Percentiles rank a stretch among this genome's conserved stretches.
These are phyloP conservation scores for Drosophila differens DNA, from an alignment of 2,888 invertebrate genomes.

Conservation along the genomic window DNA sequence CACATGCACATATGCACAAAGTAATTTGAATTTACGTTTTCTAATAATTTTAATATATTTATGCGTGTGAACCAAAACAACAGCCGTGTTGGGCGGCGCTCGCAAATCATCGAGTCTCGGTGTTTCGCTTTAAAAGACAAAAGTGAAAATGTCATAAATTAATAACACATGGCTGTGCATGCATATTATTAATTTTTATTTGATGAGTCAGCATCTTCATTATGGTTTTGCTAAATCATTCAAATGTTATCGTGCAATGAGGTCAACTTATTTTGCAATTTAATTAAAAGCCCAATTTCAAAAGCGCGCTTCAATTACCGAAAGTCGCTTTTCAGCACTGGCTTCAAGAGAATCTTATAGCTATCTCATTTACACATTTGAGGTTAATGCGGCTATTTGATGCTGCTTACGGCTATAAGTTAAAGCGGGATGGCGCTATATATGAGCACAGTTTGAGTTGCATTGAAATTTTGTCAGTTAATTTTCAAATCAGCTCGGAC, in stretches of 20 bases:
- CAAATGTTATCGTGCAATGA: conserved; percentile 3
- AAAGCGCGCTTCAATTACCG: conserved; percentile 10
- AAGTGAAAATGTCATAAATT: conserved; percentile 40
- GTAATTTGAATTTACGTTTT: conserved; percentile 44
- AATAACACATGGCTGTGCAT: conserved; percentile 3
- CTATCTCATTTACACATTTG: conserved; percentile 19
- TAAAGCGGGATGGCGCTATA: conserved; percentile 9
- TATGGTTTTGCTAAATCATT: conserved; percentile 12
- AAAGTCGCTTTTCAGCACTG: conserved; percentile 25
- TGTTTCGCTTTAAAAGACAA: conserved; percentile 18
- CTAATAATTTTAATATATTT: conserved; percentile 65
- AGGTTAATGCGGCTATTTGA: accelerated
- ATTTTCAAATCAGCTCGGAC: neutral
- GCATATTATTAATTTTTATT: conserved; percentile 6
- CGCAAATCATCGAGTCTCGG: conserved; percentile 53
- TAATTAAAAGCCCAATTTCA: conserved; percentile 3
- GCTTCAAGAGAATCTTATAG: neutral
- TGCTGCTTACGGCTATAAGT: accelerated
- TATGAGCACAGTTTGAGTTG: conserved; percentile 39
- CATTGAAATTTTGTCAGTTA: conserved; percentile 13
- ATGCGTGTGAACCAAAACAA: conserved; percentile 68
- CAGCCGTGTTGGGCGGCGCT: conserved; percentile 31
- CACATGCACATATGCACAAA: conserved; percentile 1
- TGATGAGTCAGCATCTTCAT: conserved; percentile 8
- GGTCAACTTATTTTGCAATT: conserved; percentile 13